A percentile compares a stretch with the other conserved stretches of the same genome.
Conservation (phyloP, 2,888 invertebrate species). For the Heterodera filipjevi region DNA sequence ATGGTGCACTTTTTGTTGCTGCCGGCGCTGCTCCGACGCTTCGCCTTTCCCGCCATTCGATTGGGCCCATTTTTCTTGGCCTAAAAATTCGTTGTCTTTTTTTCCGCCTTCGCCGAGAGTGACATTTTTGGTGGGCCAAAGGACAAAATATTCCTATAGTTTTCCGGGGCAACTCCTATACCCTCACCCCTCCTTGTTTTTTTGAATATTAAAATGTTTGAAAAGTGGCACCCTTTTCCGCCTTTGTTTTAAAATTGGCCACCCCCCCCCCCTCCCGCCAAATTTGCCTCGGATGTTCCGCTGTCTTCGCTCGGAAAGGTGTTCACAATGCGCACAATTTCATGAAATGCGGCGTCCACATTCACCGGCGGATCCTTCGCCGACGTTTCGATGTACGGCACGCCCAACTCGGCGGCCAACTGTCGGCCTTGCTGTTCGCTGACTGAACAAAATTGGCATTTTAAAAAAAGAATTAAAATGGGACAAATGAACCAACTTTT, state of each 20-base stretch:
- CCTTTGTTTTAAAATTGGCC: too few species aligned
- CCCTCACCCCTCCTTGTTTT: too few species aligned
- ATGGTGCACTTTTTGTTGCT: not conserved
- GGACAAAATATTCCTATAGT: too few species aligned
- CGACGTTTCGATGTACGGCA: conserved; percentile 95
- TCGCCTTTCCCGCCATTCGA: not conserved
- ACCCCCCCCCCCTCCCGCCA: too few species aligned
- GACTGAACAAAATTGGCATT: conserved; percentile 34
- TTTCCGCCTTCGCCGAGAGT: too few species aligned
- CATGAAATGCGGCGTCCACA: conserved; percentile 93
- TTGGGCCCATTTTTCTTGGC: conserved; percentile 4
- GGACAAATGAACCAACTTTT: not conserved
- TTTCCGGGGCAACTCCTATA: too few species aligned
- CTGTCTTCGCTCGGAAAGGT: conserved; percentile 22
- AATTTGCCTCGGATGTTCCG: conserved; percentile 7
- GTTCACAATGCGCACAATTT: conserved; percentile 72
- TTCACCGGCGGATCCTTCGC: conserved; percentile 93
- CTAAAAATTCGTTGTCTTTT: not conserved
- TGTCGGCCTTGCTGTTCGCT: conserved; percentile 77
- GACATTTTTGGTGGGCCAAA: too few species aligned
- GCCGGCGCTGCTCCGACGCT: conserved; percentile 15
- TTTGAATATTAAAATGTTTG: too few species aligned
- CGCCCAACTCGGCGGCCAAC: conserved; percentile 70
- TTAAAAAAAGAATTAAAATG: not conserved
- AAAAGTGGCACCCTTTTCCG: too few species aligned